These are phyloP conservation scores for Laupala kohalensis DNA, from an alignment of 1,140 invertebrate species.

Conservation along the genomic window DNA sequence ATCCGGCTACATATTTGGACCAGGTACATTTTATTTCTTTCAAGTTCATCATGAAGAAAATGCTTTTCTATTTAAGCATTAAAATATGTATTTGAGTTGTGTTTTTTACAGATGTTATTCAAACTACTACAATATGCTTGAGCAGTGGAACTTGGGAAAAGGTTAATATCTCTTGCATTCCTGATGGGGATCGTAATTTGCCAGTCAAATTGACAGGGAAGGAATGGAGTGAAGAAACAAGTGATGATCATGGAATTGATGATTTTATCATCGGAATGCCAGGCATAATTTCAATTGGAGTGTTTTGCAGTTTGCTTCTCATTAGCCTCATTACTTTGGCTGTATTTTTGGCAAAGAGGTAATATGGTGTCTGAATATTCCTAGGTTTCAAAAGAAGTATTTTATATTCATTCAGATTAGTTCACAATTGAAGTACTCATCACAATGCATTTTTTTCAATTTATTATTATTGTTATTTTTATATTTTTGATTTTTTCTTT, in stretches of 20 bases:
- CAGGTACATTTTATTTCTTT: constrained; percentile 1
- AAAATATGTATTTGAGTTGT: too few relatives aligned
- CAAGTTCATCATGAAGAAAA: too few relatives aligned
- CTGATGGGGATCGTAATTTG: constrained; percentile 6
- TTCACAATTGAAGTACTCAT: too few relatives aligned
- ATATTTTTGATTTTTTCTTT: too few relatives aligned
- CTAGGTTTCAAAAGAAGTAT: not conserved
- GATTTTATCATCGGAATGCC: not conserved
- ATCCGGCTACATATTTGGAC: constrained; percentile 4
- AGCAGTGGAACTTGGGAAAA: constrained; percentile 9
- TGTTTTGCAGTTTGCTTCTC: constrained; percentile 4
- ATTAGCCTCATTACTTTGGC: constrained; percentile 8
- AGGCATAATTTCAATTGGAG: constrained; percentile 9
- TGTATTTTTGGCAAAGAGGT: constrained; percentile 10
- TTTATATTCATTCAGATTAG: not conserved
- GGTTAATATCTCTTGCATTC: constrained; percentile 7
- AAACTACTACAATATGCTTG: constrained; percentile 2
- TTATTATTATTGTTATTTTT: too few relatives aligned
- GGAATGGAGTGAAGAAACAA: not conserved
- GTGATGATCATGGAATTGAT: constrained; percentile 1
- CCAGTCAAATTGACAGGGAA: constrained; percentile 8
- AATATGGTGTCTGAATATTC: not conserved
- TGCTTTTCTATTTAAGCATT: too few relatives aligned
- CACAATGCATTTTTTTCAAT: too few relatives aligned
- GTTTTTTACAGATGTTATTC: not conserved